phyloP scores from a whole-genome alignment of 2,888 invertebrate species.

The Platynereis dumerilii region DNA sequence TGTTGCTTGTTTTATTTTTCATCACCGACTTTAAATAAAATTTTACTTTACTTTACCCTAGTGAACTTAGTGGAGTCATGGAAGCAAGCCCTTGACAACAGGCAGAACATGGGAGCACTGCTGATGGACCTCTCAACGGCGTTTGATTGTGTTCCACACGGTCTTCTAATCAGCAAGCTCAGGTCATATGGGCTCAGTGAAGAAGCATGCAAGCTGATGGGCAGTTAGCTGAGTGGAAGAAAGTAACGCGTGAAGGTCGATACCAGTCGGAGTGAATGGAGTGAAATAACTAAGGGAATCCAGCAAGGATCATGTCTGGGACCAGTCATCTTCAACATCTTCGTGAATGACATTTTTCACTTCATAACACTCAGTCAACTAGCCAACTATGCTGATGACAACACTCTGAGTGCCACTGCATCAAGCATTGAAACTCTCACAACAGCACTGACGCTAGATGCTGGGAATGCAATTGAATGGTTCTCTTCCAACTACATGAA shows the following conservation, averaged over 20 bases:
- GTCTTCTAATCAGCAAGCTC: background rate
- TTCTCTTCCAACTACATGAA: background rate
- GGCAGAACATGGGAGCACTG: background rate
- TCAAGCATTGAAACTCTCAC: background rate
- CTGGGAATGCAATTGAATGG: background rate
- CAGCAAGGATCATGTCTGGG: background rate
- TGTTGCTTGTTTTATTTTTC: no score
- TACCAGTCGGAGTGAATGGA: background rate
- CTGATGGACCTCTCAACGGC: slow-evolving; percentile 1
- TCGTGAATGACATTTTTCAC: background rate
- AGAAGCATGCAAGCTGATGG: background rate
- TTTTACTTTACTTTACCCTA: no score
- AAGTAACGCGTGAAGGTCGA: slow-evolving; percentile 1
- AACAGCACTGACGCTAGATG: background rate
- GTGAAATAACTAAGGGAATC: background rate
- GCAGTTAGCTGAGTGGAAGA: background rate
- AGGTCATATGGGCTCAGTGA: background rate
- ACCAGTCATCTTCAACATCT: background rate
- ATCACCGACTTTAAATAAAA: no score
- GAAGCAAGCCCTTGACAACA: background rate
- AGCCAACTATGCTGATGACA: slow-evolving; percentile 1
- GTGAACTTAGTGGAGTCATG: background rate
- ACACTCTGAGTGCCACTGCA: background rate
- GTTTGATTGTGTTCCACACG: slow-evolving; percentile 3
- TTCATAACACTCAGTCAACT: background rate